Conservation (phyloP, 2,113 vertebrate species). For the Uria lomvia region DNA sequence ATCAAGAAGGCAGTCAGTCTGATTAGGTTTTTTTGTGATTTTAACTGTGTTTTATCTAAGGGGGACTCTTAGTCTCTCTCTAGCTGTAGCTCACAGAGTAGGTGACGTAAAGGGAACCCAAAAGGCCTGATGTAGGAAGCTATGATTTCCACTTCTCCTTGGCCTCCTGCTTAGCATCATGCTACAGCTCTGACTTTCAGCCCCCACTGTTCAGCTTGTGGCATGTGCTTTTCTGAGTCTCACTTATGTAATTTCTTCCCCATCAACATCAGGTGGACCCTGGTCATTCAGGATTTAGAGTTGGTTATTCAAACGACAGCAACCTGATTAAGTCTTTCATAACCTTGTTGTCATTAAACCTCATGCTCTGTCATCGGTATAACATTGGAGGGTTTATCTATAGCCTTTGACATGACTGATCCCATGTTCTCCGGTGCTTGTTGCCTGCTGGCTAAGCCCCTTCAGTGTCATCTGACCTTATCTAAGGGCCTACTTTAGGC, state of each 20-base stretch:
- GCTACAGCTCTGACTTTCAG: background rate
- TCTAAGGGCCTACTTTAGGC: background rate
- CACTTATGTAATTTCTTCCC: background rate
- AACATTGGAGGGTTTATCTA: background rate
- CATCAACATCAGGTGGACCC: background rate
- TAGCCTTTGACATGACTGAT: background rate
- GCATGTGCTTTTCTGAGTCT: background rate
- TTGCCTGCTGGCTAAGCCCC: background rate
- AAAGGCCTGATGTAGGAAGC: background rate
- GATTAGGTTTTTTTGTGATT: background rate
- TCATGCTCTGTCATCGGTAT: background rate
- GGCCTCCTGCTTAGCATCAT: background rate
- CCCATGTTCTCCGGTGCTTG: background rate
- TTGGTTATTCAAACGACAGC: background rate
- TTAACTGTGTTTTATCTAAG: background rate
- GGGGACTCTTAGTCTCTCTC: background rate
- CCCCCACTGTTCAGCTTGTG: background rate
- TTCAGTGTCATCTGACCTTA: background rate
- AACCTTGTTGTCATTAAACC: background rate
- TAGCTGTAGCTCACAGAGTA: background rate
- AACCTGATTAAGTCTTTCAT: slow-evolving; percentile 19
- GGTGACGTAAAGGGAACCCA: background rate
- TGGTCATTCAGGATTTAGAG: background rate
- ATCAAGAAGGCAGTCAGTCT: background rate
- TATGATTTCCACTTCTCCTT: background rate